Conservation (phyloP, 2,888 invertebrate species). For the Loripinus fragilis region DNA sequence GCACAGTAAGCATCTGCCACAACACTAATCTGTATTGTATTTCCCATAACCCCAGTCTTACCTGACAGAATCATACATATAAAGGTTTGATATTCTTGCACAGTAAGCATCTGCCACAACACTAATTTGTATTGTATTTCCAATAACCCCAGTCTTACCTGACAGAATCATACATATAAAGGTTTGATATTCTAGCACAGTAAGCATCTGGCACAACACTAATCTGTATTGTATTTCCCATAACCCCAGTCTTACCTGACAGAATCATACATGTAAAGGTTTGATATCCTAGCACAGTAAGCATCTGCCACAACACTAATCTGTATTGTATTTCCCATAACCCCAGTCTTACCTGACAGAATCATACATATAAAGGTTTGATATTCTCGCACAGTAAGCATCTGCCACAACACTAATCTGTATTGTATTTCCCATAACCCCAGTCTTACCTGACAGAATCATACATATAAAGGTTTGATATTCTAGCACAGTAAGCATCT, state of each 20-base stretch:
- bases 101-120: conserved; percentile 90
- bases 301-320: conserved; percentile 88
- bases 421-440: too few species aligned
- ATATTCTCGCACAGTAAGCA: conserved; percentile 92
- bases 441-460: conserved; percentile 88
- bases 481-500: conserved; percentile 91
- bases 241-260: conserved; percentile 87
- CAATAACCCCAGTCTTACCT: conserved; percentile 88
- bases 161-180: conserved; percentile 92
- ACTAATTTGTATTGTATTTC: conserved; percentile 93
- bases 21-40: conserved; percentile 92
- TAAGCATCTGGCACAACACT: conserved; percentile 89
- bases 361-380: conserved; percentile 94
- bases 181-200: conserved; percentile 92
- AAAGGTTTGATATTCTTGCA: conserved; percentile 92
- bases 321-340: too few species aligned
- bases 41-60: too few species aligned
- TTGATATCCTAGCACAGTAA: conserved; percentile 92
- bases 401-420: conserved; percentile 89
- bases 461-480: conserved; percentile 94
- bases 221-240: conserved; percentile 94
- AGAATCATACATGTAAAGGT: conserved; percentile 93
- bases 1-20: conserved; percentile 91
- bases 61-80: conserved; percentile 92
- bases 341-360: conserved; percentile 87